These are phyloP conservation scores for Drosophila pectinifera DNA, from an alignment of 1,140 invertebrate genomes.

Conservation along the genomic window DNA sequence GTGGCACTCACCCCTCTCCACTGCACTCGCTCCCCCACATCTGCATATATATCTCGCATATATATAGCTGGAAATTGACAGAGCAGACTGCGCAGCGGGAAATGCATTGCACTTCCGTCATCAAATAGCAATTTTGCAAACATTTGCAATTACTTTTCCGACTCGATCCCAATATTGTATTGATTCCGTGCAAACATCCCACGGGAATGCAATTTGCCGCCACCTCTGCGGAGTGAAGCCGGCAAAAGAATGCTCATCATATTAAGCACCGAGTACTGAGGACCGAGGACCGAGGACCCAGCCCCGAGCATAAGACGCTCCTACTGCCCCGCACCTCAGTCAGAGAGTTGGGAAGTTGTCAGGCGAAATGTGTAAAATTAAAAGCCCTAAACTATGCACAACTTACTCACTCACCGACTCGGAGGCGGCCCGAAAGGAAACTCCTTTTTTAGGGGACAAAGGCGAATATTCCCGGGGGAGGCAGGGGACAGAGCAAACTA, in stretches of 20 bases:
- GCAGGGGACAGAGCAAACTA: slow-evolving; percentile 32
- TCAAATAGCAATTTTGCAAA: slow-evolving; percentile 63
- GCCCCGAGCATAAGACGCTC: slow-evolving; percentile 38
- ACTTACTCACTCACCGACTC: slow-evolving; percentile 19
- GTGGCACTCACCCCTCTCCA: slow-evolving; percentile 4
- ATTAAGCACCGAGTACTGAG: slow-evolving; percentile 44
- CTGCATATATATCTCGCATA: slow-evolving; percentile 2
- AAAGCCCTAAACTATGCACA: slow-evolving; percentile 73
- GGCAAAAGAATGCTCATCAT: slow-evolving; percentile 31
- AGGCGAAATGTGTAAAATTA: slow-evolving; percentile 66
- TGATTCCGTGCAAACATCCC: slow-evolving; percentile 59
- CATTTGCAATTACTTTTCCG: slow-evolving; percentile 56
- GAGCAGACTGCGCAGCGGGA: slow-evolving; percentile 43
- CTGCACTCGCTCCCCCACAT: not conserved
- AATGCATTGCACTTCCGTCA: slow-evolving; percentile 62
- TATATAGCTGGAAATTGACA: slow-evolving; percentile 18
- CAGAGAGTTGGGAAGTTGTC: slow-evolving; percentile 38
- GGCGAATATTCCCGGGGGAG: slow-evolving; percentile 52
- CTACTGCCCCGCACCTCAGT: slow-evolving; percentile 5
- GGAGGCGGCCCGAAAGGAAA: slow-evolving; percentile 10
- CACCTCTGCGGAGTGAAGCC: slow-evolving; percentile 18
- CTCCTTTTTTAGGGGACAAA: slow-evolving; percentile 37
- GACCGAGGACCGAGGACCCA: too few relatives aligned
- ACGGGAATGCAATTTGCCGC: slow-evolving; percentile 53
- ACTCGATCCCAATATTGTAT: slow-evolving; percentile 53